Evolutionary conservation across 2,888 invertebrate genomes (phyloP).

Genomic region (Epsilonema sp.): DNA sequence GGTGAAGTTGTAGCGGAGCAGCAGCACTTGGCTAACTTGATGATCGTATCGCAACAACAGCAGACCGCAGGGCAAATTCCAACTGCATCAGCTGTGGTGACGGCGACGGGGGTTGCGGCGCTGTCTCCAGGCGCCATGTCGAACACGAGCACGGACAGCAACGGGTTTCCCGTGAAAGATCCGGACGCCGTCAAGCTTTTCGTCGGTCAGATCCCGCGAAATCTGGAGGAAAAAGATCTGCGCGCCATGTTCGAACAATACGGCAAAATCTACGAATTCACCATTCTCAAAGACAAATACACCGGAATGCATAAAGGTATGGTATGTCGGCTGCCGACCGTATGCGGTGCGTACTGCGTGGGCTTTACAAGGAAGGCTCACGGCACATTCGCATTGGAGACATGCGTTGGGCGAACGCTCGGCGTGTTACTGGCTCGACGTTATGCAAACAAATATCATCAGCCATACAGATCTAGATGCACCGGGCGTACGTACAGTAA

Average conservation of each 20-base stretch:
- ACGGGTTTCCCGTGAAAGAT: slow-evolving; percentile 35
- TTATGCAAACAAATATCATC: not conserved
- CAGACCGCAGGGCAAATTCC: too few species aligned
- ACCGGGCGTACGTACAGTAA: too few species aligned
- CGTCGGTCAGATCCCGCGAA: slow-evolving; percentile 76
- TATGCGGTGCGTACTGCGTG: not conserved
- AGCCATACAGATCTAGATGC: too few species aligned
- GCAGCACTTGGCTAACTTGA: too few species aligned
- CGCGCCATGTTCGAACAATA: slow-evolving; percentile 77
- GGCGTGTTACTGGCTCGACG: too few species aligned
- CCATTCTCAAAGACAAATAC: slow-evolving; percentile 77
- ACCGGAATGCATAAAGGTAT: slow-evolving; percentile 85
- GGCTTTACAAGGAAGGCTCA: not conserved
- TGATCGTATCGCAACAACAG: too few species aligned
- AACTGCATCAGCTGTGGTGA: too few species aligned
- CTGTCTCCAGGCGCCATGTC: not conserved
- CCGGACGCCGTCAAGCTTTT: slow-evolving; percentile 54
- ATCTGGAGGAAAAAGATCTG: slow-evolving; percentile 64
- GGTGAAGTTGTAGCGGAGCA: too few species aligned
- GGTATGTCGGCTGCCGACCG: slow-evolving; percentile 15
- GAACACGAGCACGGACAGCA: slow-evolving; percentile 17
- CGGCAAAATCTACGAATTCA: slow-evolving; percentile 78
- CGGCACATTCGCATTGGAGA: not conserved
- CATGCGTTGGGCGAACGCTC: too few species aligned
- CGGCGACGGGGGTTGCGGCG: too few species aligned